These are phyloP conservation scores for Prunella strophiata DNA, from an alignment of 2,797 vertebrate genomes.

Conservation along the genomic window DNA sequence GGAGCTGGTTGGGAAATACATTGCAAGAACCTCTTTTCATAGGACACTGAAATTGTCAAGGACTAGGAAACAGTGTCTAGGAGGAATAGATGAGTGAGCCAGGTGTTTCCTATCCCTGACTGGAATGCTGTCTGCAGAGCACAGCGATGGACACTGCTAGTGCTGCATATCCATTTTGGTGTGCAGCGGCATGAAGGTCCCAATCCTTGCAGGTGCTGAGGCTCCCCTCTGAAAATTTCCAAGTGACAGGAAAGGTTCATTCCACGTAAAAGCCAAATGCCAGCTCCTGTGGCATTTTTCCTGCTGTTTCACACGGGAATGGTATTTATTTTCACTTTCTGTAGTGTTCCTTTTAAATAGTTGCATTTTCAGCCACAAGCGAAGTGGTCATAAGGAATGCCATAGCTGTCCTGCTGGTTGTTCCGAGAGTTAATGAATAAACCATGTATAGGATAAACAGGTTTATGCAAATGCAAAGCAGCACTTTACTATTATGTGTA, in stretches of 20 bases:
- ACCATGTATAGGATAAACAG: constrained; percentile 53
- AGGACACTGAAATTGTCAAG: background rate
- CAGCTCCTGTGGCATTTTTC: background rate
- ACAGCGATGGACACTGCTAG: accelerated
- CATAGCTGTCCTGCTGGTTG: constrained; percentile 48
- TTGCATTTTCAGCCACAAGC: background rate
- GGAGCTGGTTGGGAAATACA: background rate
- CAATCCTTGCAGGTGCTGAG: background rate
- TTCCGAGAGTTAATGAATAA: constrained; percentile 49
- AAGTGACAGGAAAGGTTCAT: background rate
- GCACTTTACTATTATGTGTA: constrained; percentile 12
- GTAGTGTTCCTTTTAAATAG: background rate
- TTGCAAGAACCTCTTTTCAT: background rate
- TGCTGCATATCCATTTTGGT: accelerated
- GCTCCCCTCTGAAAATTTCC: background rate
- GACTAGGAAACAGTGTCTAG: background rate
- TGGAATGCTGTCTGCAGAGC: accelerated
- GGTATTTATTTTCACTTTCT: constrained; percentile 3
- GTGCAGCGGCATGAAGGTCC: background rate
- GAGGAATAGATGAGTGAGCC: background rate
- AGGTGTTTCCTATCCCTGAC: background rate
- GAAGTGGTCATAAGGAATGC: constrained; percentile 14
- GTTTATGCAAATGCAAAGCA: constrained; percentile 48
- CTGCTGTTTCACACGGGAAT: background rate
- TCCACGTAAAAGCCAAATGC: background rate